These are phyloP conservation scores for Mythimna vitellina DNA, from an alignment of 2,888 invertebrate species.

Conservation along the genomic window DNA sequence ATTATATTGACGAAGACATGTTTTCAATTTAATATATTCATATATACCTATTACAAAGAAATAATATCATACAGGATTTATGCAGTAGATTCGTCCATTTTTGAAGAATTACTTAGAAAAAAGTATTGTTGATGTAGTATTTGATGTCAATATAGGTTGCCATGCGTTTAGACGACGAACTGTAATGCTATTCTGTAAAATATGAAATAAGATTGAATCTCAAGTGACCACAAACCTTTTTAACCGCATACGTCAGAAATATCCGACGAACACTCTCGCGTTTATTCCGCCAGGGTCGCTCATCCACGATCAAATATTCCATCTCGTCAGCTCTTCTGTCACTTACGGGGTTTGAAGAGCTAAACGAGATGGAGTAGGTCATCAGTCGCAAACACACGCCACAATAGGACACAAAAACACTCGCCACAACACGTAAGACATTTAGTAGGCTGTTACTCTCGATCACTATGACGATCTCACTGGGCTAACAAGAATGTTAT, in stretches of 20 bases:
- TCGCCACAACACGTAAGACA: no score
- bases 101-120: neutral
- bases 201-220: neutral
- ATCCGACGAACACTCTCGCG: no score
- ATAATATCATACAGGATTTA: neutral
- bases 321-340: no score
- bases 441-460: neutral
- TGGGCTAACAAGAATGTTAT: neutral
- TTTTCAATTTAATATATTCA: constrained; percentile 10
- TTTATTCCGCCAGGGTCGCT: no score
- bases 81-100: constrained; percentile 10
- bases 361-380: no score
- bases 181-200: constrained; percentile 26
- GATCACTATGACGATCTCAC: neutral
- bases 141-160: constrained; percentile 4
- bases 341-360: no score
- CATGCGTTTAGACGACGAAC: neutral
- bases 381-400: no score
- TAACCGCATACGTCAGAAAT: no score
- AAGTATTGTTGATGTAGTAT: no score
- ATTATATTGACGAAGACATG: neutral
- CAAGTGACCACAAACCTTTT: neutral
- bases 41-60: neutral
- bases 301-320: no score
- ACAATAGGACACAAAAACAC: no score